These are phyloP conservation scores for Nemopilema nomurai DNA, from an alignment of 30 jellyfish, hydroid and myxozoan genomes.

Conservation along the genomic window DNA sequence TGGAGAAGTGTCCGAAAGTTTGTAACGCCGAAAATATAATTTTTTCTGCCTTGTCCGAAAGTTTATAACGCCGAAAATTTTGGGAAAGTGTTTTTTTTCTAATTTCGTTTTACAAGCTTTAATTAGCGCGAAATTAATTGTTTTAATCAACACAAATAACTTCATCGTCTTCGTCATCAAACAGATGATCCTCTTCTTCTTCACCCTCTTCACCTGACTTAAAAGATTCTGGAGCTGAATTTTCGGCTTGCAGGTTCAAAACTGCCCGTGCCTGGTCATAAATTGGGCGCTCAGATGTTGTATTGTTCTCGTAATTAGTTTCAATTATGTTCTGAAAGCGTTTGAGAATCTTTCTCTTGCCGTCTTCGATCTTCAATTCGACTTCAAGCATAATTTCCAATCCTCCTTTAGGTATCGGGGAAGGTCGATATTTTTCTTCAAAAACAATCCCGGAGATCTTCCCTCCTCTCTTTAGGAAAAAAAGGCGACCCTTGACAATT, in stretches of 20 bases:
- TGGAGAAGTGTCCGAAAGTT: too few species aligned
- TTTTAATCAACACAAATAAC: constrained; percentile 42
- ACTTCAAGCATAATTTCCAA: constrained; percentile 10
- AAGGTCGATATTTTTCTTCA: background rate
- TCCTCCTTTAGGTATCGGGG: background rate
- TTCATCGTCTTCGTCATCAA: constrained; percentile 61
- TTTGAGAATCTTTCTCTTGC: too few species aligned
- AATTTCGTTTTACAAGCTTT: too few species aligned
- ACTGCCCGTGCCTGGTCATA: constrained; percentile 58
- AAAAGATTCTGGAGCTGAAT: constrained; percentile 17
- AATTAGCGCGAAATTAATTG: too few species aligned
- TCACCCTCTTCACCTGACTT: constrained; percentile 28
- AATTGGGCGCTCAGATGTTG: constrained; percentile 43
- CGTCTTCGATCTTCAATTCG: background rate
- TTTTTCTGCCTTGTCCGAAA: too few species aligned
- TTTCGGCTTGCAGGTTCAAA: constrained; percentile 56
- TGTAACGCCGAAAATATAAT: too few species aligned
- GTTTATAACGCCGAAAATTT: too few species aligned
- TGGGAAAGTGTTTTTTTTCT: too few species aligned
- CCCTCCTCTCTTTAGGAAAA: constrained; percentile 23
- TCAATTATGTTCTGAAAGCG: constrained; percentile 57
- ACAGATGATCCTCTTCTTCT: constrained; percentile 50
- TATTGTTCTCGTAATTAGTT: constrained; percentile 41
- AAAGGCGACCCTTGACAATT: constrained; percentile 32
- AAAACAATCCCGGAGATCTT: background rate